Base-by-base conservation (phyloP, 2,888 invertebrate species). In the Hofmannophila pseudospretella region DNA sequence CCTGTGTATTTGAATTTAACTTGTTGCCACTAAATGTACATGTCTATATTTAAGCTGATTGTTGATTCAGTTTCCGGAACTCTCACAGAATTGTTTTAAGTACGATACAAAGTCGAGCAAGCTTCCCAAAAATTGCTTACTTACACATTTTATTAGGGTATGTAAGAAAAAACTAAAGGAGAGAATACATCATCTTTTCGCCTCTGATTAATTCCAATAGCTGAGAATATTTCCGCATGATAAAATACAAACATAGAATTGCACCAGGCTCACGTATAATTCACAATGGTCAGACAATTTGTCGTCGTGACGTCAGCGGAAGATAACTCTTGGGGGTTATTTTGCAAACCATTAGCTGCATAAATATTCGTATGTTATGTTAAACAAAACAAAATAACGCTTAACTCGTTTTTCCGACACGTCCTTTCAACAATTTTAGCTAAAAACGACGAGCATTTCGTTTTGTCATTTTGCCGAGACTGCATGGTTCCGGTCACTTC, bases 271-370 rank as follows among this genome's bases (percentile, higher is more conserved):
- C 60, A 66, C 67, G 67, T 66, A 76, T 39, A 31, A 39, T 71
- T 64, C 60, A 65, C 67, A 67, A 67, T 62, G 66, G 64, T 65
- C 64, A 62, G 59, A 72, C 72, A 70, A 75, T 78, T 76, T 76
- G 75, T 76, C 68, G 65, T 52, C 48, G 58, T 64, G 66, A 66
- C 68, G 57, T 65, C 65, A 67, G 59, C 51, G 54, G 59, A 49
- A 54, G 59, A 69, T 74, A 74, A 69, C 67, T 73, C 67, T 59
- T 47, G 51, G 54, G 54, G 58, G 58, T 61, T 67, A 70, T 75
- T 77, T 70, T 61, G 65, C 60, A 59, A 64, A 52, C 67, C 59
- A 66, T 77, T 68, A 68, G 45, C 54, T 54, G 56, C 58, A 65
- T 59, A 51, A 55, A 58, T 47, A 36, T 34, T 34, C 34, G 51